A percentile compares a stretch with the other conserved stretches of the same genome.
Evolutionary conservation across 2,113 vertebrate genomes (phyloP).

Genomic region (Caloenas nicobarica): DNA sequence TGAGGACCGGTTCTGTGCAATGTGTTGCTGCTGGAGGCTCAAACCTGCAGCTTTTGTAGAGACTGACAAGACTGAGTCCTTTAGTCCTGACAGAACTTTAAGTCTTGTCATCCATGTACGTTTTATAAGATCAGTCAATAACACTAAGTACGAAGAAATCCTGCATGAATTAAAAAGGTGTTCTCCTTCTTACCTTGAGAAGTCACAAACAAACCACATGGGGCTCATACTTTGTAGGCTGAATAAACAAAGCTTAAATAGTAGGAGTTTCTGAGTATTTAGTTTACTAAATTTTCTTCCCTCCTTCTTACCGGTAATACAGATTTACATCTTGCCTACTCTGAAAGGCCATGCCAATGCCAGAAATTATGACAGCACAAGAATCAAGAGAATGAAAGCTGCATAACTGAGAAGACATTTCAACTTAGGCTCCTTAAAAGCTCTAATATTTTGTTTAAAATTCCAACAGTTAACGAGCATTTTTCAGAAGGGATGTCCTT

Average conservation of each 20-base stretch:
- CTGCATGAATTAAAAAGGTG: not conserved
- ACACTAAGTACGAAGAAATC: not conserved
- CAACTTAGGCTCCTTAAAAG: not conserved
- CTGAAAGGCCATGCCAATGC: not conserved
- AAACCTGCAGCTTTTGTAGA: not conserved
- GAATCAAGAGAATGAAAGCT: not conserved
- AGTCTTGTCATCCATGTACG: not conserved
- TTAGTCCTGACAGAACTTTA: not conserved
- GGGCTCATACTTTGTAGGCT: not conserved
- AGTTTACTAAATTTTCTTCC: not conserved
- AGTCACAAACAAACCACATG: not conserved
- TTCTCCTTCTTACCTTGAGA: not conserved
- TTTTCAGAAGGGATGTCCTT: slow-evolving; percentile 29
- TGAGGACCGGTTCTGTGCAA: not conserved
- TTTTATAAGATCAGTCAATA: not conserved
- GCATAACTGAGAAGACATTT: not conserved
- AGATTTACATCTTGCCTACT: not conserved
- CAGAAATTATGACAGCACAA: not conserved
- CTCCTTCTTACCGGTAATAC: not conserved
- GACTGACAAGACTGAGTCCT: too few species aligned
- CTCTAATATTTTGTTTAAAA: slow-evolving; percentile 30
- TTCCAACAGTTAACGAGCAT: slow-evolving; percentile 33
- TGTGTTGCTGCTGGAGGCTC: not conserved
- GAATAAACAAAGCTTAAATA: not conserved
- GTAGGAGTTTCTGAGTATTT: not conserved